Base-by-base conservation (phyloP, 1,140 invertebrate species). In the Uloborus diversus region DNA sequence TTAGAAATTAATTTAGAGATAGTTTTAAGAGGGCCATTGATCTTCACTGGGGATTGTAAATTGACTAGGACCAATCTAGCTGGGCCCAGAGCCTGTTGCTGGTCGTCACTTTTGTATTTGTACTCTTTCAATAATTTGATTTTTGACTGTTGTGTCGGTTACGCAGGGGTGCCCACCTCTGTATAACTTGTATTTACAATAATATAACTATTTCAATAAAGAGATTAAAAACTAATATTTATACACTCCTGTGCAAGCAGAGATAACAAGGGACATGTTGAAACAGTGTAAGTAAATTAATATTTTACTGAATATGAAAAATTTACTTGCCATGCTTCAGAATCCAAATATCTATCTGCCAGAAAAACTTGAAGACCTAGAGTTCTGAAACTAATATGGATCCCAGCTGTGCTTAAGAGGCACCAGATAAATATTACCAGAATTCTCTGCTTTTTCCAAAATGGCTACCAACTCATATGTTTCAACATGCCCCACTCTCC, bases 401-500 rank as follows among this genome's bases (percentile, higher is more conserved):
- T 33, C 3, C 61, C 37, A 64, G 32, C 57, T 61, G 57, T 28
- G 23, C 9, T 61, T 61, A 61, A 61, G 23, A 61, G 20, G 30
- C 61, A 64, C 61, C 23, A 64, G 32, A 64, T 64, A 64, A 64
- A 35, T n/a, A 7, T 33, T 64, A 30, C 61, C 61, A 64, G 30
- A 35, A 35, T 64, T 64, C 32, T 37, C 32, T 64, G 28, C 32
- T 64, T 64, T 33, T 64, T 64, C 23, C 37, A 14, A n/a, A 37
- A 37, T 64, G 61, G 61, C 28, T 64, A 64, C 32, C 32, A 64
- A 23, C 30, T 64, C 27, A 30, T 35, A 64, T 35, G 28, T 64
- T 64, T 64, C 61, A 64, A 64, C 61, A 64, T 64, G 61, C 32
- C 61, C 61, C 61, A 64, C 61, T 64, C 61, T 35, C 4, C 61